These are phyloP conservation scores for Drosophila ogumai DNA, from an alignment of 1,140 invertebrate genomes.

Conservation along the genomic window DNA sequence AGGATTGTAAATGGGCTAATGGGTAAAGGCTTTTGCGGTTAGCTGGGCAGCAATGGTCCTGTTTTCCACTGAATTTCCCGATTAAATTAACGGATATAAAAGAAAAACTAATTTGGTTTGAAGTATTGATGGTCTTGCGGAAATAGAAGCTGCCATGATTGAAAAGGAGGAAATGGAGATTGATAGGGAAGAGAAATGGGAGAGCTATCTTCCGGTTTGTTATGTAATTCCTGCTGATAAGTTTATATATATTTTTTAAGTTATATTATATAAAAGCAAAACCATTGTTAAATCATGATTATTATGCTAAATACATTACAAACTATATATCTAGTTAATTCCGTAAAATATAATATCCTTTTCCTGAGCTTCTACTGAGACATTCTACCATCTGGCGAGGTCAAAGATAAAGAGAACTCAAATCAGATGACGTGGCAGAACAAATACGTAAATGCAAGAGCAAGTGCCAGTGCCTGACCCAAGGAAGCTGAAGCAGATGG, in stretches of 20 bases:
- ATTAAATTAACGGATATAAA: conserved; percentile 19
- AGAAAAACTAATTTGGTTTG: conserved; percentile 23
- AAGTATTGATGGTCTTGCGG: neutral
- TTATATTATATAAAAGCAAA: no score
- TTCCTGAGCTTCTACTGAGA: neutral
- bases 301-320: no score
- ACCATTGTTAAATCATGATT: no score
- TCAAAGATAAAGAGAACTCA: conserved; percentile 33
- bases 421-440: conserved; percentile 41
- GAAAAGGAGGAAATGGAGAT: neutral
- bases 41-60: conserved; percentile 4
- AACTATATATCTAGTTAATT: neutral
- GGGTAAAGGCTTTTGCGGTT: conserved; percentile 26
- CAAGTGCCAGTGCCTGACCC: conserved; percentile 16
- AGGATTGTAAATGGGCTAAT: conserved; percentile 28
- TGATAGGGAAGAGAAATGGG: neutral
- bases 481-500: conserved; percentile 16
- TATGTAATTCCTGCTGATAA: neutral
- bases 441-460: conserved; percentile 18
- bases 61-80: conserved; percentile 12
- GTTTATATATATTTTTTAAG: neutral
- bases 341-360: neutral
- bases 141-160: neutral
- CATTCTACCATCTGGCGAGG: conserved; percentile 19
- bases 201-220: neutral